phyloP scores from a whole-genome alignment of 2,888 invertebrate genomes.

The Lasius platythorax region DNA sequence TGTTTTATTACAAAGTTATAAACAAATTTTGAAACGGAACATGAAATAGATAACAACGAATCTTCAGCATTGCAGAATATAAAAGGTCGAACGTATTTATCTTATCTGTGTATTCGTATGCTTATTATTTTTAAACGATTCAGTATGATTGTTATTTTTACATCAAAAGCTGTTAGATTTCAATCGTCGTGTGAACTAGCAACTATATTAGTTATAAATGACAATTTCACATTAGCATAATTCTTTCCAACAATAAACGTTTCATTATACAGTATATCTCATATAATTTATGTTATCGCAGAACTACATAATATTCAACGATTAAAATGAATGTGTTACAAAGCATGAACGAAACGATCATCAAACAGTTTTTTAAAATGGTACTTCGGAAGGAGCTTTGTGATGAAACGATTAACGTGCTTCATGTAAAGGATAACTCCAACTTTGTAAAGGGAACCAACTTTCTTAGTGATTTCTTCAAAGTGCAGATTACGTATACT shows the following conservation, averaged over 20 bases:
- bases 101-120: too few relatives aligned
- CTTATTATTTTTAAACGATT: too few relatives aligned
- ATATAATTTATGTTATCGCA: background rate
- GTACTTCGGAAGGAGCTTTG: slow-evolving; percentile 56
- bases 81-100: too few relatives aligned
- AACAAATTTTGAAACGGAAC: too few relatives aligned
- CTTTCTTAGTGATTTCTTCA: background rate
- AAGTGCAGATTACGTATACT: background rate
- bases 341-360: background rate
- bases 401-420: background rate
- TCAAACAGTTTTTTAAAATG: background rate
- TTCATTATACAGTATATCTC: background rate
- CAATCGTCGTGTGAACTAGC: too few relatives aligned
- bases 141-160: too few relatives aligned
- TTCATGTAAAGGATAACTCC: background rate
- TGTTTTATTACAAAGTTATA: too few relatives aligned
- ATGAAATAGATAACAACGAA: too few relatives aligned
- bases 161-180: too few relatives aligned
- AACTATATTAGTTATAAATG: too few relatives aligned
- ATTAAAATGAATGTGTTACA: background rate
- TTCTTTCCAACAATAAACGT: background rate
- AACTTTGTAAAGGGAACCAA: background rate
- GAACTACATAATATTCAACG: background rate
- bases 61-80: too few relatives aligned
- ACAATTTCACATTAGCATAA: too few relatives aligned